phyloP scores from a whole-genome alignment of 2,888 invertebrate genomes.

The Orthosia gracilis region DNA sequence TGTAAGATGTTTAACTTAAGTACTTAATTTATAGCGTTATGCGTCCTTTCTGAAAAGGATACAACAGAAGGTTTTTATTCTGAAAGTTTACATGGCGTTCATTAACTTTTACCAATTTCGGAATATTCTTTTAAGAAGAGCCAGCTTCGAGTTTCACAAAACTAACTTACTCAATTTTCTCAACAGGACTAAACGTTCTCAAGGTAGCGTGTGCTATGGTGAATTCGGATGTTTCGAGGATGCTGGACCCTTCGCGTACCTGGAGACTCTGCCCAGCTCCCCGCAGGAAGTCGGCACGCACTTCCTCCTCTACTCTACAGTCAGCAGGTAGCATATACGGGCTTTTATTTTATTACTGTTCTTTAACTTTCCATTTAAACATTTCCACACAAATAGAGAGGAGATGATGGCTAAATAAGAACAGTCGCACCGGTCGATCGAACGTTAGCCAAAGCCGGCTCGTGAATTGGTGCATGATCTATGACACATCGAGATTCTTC shows the following conservation, averaged over 20 bases:
- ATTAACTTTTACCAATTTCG: not conserved
- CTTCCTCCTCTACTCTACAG: constrained; percentile 94
- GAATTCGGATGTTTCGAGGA: constrained; percentile 98
- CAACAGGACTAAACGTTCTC: constrained; percentile 94
- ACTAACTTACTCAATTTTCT: not conserved
- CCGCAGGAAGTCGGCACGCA: constrained; percentile 97
- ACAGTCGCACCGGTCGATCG: not conserved
- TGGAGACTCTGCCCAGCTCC: constrained; percentile 96
- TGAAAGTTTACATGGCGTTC: not conserved
- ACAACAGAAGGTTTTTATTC: not conserved
- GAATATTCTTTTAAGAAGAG: too few relatives aligned
- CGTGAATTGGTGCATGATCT: too few relatives aligned
- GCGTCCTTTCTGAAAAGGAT: not conserved
- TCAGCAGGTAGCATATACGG: constrained; percentile 86
- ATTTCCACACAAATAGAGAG: not conserved
- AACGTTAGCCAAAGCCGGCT: not conserved
- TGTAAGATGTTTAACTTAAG: too few relatives aligned
- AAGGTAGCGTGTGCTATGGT: constrained; percentile 96
- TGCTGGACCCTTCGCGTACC: constrained; percentile 96
- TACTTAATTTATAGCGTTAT: not conserved
- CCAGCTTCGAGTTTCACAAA: not conserved
- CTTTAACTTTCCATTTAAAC: not conserved
- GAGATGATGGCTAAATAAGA: not conserved
- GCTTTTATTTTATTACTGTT: not conserved
- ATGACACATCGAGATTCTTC: not conserved